Conservation (phyloP, 2,113 vertebrate species). For the Poeciliopsis retropinna region DNA sequence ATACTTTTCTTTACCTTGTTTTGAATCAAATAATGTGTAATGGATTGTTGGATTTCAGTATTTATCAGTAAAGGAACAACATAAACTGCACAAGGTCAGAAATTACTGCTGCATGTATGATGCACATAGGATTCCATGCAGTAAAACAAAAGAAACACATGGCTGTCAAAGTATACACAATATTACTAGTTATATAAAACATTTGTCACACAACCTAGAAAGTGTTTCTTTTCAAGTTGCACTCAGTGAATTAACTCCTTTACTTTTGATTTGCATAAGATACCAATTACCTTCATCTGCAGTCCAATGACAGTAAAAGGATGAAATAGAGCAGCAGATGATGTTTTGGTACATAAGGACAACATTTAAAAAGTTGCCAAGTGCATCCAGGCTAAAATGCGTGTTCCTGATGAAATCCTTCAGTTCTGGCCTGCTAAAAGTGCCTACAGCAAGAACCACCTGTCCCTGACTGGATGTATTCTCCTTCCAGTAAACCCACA, state of each 20-base stretch:
- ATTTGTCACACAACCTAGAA: background rate
- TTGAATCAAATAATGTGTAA: background rate
- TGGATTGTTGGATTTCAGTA: background rate
- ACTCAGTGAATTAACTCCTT: background rate
- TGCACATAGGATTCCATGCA: background rate
- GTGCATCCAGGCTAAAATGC: constrained; percentile 2
- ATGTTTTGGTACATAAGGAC: constrained; percentile 14
- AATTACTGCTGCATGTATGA: too few species aligned
- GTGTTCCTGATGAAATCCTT: constrained; percentile 40
- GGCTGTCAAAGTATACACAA: background rate
- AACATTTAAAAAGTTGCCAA: background rate
- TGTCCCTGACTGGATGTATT: constrained; percentile 49
- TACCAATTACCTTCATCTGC: background rate
- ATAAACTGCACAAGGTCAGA: background rate
- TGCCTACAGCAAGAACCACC: constrained; percentile 50
- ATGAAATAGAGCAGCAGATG: background rate
- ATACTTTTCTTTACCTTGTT: background rate
- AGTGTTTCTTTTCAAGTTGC: background rate
- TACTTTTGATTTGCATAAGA: constrained; percentile 1
- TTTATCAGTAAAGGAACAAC: background rate
- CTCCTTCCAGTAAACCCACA: constrained; percentile 44
- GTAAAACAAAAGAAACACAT: background rate
- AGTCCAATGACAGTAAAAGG: background rate
- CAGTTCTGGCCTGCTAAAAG: constrained; percentile 40
- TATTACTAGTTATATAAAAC: background rate